A percentile compares a stretch with the other conserved stretches of the same genome.
These are phyloP conservation scores for Drosophila pallidifrons DNA, from an alignment of 1,140 invertebrate species.

Conservation along the genomic window DNA sequence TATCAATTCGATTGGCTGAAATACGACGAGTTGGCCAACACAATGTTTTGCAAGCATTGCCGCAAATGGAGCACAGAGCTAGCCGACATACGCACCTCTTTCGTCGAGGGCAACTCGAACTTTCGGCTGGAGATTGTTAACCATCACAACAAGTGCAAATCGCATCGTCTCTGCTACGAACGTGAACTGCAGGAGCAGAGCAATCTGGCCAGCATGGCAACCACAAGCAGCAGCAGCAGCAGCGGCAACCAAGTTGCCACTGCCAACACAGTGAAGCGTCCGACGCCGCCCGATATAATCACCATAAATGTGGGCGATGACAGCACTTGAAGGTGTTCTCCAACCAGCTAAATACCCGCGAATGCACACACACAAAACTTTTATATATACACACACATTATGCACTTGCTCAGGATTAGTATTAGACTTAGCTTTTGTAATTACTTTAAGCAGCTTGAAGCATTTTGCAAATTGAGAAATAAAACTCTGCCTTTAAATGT, in stretches of 20 bases:
- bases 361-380: slow-evolving; percentile 22
- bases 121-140: slow-evolving; percentile 91
- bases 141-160: slow-evolving; percentile 91
- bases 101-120: slow-evolving; percentile 90
- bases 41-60: slow-evolving; percentile 91
- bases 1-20: slow-evolving; percentile 89
- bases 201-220: slow-evolving; percentile 55
- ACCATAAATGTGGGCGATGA: slow-evolving; percentile 83
- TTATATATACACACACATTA: slow-evolving; percentile 25
- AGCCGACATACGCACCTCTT: slow-evolving; percentile 90
- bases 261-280: slow-evolving; percentile 11
- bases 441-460: slow-evolving; percentile 51
- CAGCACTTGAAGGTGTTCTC: slow-evolving; percentile 32
- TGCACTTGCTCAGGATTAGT: slow-evolving; percentile 69
- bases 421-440: slow-evolving; percentile 60
- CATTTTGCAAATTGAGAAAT: slow-evolving; percentile 62
- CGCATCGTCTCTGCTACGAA: slow-evolving; percentile 88
- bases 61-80: slow-evolving; percentile 89
- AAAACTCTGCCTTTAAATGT: slow-evolving; percentile 16
- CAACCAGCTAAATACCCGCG: slow-evolving; percentile 9
- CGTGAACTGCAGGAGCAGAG: slow-evolving; percentile 85
- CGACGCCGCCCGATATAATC: slow-evolving; percentile 65
- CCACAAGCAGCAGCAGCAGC: slow-evolving; percentile 36
- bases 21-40: slow-evolving; percentile 88
- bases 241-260: not conserved